These are phyloP conservation scores for Trachymyrmex septentrionalis DNA, from an alignment of 1,140 invertebrate species.

Conservation along the genomic window DNA sequence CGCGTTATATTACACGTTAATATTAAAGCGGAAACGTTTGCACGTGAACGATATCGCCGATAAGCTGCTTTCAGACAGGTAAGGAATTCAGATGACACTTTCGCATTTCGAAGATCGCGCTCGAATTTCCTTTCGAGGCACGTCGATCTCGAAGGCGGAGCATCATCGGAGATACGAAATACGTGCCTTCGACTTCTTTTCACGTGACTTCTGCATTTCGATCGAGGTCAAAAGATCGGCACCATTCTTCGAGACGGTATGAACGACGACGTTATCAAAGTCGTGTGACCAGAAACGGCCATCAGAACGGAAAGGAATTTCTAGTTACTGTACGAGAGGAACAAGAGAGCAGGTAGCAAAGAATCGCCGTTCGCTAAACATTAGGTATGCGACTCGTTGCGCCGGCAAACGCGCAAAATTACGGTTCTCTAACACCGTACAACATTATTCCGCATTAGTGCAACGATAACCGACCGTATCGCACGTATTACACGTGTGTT, in stretches of 20 bases:
- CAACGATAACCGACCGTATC: constrained; percentile 31
- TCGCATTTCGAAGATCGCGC: constrained; percentile 26
- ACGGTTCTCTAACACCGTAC: background rate
- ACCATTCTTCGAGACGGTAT: background rate
- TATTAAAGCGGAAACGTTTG: constrained; percentile 18
- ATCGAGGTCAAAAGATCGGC: constrained; percentile 10
- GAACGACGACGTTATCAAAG: background rate
- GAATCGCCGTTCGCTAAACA: background rate
- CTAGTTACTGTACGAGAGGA: background rate
- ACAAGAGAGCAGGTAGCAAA: background rate
- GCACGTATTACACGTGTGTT: background rate
- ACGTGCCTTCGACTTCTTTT: constrained; percentile 44
- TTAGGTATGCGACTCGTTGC: constrained; percentile 6
- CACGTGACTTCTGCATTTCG: constrained; percentile 45
- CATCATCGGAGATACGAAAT: constrained; percentile 57
- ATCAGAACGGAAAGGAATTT: background rate
- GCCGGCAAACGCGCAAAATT: constrained; percentile 30
- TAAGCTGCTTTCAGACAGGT: constrained; percentile 40
- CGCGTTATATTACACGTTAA: background rate
- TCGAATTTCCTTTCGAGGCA: constrained; percentile 60
- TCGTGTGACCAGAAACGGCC: constrained; percentile 1
- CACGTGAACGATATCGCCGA: constrained; percentile 37
- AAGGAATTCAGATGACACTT: constrained; percentile 58
- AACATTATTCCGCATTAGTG: constrained; percentile 29
- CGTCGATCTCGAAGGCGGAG: constrained; percentile 27